A percentile compares a stretch with the other conserved stretches of the same genome.
Conservation (phyloP, 2,113 vertebrate genomes). For the Semnopithecus entellus region DNA sequence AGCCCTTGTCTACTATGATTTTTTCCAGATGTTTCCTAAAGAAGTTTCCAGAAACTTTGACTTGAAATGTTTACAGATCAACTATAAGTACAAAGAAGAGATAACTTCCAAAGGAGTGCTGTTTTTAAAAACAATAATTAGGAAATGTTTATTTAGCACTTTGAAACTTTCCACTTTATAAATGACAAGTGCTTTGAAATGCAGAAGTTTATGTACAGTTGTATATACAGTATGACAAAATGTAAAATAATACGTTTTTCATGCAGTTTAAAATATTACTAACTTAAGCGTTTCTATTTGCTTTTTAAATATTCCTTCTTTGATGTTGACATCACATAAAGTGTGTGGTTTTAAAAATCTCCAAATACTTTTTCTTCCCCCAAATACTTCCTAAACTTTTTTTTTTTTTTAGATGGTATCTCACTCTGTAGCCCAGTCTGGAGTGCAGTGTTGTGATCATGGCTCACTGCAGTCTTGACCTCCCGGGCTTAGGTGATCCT, state of each 20-base stretch:
- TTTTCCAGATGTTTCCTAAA: background rate
- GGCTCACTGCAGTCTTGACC: too few species aligned
- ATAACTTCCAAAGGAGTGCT: background rate
- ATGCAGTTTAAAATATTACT: constrained; percentile 48
- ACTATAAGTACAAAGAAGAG: constrained; percentile 20
- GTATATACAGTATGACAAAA: background rate
- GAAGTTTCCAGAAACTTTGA: background rate
- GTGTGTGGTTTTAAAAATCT: constrained; percentile 13
- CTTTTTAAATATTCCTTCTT: constrained; percentile 51
- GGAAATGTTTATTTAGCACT: constrained; percentile 9
- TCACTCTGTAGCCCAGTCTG: too few species aligned
- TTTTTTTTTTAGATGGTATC: too few species aligned
- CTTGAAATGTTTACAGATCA: background rate
- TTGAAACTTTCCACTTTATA: constrained; percentile 60
- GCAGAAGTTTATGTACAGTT: constrained; percentile 31
- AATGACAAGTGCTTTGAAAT: constrained; percentile 55
- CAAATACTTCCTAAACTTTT: background rate
- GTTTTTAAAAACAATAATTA: background rate
- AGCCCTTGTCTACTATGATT: constrained; percentile 87
- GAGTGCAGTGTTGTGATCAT: too few species aligned
- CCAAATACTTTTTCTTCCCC: background rate
- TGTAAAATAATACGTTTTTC: constrained; percentile 47
- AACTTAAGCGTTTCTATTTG: constrained; percentile 37
- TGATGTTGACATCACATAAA: constrained; percentile 51
- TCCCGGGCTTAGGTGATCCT: too few species aligned